A percentile compares a stretch with the other conserved stretches of the same genome.
phyloP scores from a whole-genome alignment of 1,140 invertebrate genomes.

The Epicauta chinensis region DNA sequence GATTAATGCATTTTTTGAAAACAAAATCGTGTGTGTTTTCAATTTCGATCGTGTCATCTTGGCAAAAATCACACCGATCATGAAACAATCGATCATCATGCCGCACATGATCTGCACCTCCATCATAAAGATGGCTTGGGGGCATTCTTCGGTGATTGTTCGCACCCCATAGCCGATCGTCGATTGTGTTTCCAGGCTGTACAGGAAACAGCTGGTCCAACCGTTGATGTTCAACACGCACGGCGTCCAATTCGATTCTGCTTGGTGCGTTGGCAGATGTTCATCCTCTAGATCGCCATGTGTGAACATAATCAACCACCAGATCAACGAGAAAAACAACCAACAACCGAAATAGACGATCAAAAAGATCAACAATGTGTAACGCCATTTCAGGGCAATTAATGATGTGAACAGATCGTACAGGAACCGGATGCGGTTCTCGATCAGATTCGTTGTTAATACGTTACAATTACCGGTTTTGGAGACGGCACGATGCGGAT shows the following conservation, averaged over 20 bases:
- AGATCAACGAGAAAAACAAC: neutral
- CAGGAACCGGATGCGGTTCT: slow-evolving; percentile 73
- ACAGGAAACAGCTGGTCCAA: slow-evolving; percentile 82
- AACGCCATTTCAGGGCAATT: slow-evolving; percentile 90
- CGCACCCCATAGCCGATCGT: slow-evolving; percentile 74
- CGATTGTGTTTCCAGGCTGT: slow-evolving; percentile 80
- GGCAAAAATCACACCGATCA: slow-evolving; percentile 83
- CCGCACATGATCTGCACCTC: slow-evolving; percentile 77
- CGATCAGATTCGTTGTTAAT: slow-evolving; percentile 71
- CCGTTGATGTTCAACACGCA: slow-evolving; percentile 73
- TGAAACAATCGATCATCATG: slow-evolving; percentile 74
- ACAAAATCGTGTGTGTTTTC: slow-evolving; percentile 81
- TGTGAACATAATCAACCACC: slow-evolving; percentile 78
- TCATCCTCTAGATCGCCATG: slow-evolving; percentile 82
- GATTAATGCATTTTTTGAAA: slow-evolving; percentile 80
- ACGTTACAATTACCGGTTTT: slow-evolving; percentile 87
- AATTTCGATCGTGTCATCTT: slow-evolving; percentile 79
- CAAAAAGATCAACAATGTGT: slow-evolving; percentile 89
- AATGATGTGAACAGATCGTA: slow-evolving; percentile 81
- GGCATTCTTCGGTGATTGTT: slow-evolving; percentile 83
- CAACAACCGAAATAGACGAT: slow-evolving; percentile 72
- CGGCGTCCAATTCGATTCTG: slow-evolving; percentile 64
- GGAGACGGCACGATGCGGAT: slow-evolving; percentile 68
- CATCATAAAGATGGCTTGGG: slow-evolving; percentile 85
- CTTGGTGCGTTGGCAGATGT: slow-evolving; percentile 58